These are phyloP conservation scores for Leptodactylus fuscus DNA, from an alignment of 2,113 vertebrate genomes.

Conservation along the genomic window DNA sequence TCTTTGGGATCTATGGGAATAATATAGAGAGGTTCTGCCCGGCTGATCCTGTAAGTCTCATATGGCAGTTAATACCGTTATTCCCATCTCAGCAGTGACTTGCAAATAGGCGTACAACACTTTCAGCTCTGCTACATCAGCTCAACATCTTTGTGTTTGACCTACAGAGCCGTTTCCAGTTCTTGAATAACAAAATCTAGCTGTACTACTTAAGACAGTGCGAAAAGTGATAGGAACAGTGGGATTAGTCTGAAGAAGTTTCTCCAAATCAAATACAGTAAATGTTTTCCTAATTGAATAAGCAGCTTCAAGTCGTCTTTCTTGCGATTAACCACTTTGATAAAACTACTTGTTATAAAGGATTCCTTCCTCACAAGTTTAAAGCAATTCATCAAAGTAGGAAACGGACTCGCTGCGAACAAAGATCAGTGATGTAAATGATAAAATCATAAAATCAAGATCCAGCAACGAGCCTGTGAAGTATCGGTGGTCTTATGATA, in stretches of 20 bases:
- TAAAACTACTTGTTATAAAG: not conserved
- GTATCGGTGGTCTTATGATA: not conserved
- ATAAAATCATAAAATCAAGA: constrained; percentile 4
- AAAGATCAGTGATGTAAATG: not conserved
- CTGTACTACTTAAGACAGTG: not conserved
- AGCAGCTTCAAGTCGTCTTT: not conserved
- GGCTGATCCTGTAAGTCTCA: no score
- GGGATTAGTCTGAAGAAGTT: constrained; percentile 2
- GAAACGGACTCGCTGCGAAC: not conserved
- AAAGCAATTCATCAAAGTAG: constrained; percentile 9
- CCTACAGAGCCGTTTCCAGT: no score
- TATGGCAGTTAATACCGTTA: no score
- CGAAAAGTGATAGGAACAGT: not conserved
- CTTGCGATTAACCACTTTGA: not conserved
- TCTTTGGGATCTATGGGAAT: no score
- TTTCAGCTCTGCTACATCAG: not conserved
- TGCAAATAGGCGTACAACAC: no score
- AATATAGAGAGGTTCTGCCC: no score
- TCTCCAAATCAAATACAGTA: constrained; percentile 7
- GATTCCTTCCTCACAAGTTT: not conserved
- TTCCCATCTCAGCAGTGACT: no score
- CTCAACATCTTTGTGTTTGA: not conserved
- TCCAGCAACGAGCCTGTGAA: not conserved
- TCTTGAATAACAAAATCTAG: not conserved
- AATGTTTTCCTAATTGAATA: not conserved